These are phyloP conservation scores for Prionailurus viverrinus DNA, from an alignment of 2,113 vertebrate species.

Conservation along the genomic window DNA sequence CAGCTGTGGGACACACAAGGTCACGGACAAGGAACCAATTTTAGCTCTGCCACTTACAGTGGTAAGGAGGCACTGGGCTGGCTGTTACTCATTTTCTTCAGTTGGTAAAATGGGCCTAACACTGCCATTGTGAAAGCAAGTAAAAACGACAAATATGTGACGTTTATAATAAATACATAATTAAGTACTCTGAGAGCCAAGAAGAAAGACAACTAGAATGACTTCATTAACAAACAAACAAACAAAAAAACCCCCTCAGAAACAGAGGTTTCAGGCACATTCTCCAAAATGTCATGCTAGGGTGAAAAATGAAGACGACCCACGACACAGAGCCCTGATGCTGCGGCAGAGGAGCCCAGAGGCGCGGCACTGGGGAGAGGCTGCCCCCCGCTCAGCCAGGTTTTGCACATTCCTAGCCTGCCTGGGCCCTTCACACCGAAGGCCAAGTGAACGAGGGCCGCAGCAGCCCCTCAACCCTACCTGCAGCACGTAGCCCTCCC, in stretches of 20 bases:
- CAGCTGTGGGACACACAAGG: not conserved
- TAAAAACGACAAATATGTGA: not conserved
- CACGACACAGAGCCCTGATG: rapidly evolving
- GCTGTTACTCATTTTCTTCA: not conserved
- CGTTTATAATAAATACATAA: not conserved
- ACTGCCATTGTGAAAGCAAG: not conserved
- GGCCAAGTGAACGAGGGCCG: not conserved
- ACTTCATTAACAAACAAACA: not conserved
- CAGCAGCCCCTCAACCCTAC: constrained; percentile 86
- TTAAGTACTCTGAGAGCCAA: not conserved
- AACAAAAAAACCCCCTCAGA: not conserved
- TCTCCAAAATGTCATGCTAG: not conserved
- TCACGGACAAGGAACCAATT: not conserved
- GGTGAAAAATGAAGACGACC: not conserved
- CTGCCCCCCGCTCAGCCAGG: not conserved
- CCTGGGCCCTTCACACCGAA: constrained; percentile 16
- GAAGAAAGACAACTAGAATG: not conserved
- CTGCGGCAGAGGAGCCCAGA: not conserved
- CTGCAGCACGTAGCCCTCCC: constrained; percentile 98
- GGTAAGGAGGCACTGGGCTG: not conserved
- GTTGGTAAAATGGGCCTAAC: not conserved
- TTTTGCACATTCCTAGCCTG: constrained; percentile 31
- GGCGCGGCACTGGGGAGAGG: rapidly evolving
- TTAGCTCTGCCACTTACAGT: not conserved
- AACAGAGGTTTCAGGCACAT: not conserved